Evolutionary conservation across 2,113 vertebrate genomes (phyloP).

Genomic region (Mobula hypostoma): DNA sequence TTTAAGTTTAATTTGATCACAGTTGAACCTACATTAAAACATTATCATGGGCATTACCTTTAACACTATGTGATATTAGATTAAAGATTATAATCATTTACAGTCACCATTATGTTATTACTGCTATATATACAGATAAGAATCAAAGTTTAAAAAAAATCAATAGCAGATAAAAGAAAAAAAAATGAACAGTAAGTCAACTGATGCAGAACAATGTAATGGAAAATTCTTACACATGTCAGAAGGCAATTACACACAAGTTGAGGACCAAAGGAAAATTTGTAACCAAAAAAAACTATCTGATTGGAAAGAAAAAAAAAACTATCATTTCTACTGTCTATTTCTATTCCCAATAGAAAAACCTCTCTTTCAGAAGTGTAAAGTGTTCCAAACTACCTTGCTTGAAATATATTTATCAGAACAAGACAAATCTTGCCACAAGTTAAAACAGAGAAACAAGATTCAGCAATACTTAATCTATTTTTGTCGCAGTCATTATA

Average conservation of each 20-base stretch:
- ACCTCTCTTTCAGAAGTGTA: neutral
- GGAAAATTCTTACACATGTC: neutral
- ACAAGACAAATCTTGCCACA: neutral
- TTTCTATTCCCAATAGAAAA: neutral
- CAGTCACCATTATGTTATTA: neutral
- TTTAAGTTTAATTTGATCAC: neutral
- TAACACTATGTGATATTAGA: neutral
- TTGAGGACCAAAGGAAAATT: neutral
- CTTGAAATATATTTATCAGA: neutral
- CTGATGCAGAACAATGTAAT: neutral
- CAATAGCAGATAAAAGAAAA: neutral
- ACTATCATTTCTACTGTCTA: neutral
- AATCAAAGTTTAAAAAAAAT: neutral
- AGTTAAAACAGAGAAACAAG: neutral
- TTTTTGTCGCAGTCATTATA: neutral
- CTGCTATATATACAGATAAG: neutral
- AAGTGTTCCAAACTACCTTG: neutral
- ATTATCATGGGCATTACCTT: neutral
- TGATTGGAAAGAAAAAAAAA: neutral
- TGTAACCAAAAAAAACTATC: neutral
- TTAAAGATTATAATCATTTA: neutral
- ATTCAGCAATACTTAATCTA: no score
- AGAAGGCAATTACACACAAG: neutral
- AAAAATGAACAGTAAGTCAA: neutral
- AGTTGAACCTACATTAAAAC: neutral